Conservation (phyloP, 2,888 invertebrate species). For the Eurytoma californica region DNA sequence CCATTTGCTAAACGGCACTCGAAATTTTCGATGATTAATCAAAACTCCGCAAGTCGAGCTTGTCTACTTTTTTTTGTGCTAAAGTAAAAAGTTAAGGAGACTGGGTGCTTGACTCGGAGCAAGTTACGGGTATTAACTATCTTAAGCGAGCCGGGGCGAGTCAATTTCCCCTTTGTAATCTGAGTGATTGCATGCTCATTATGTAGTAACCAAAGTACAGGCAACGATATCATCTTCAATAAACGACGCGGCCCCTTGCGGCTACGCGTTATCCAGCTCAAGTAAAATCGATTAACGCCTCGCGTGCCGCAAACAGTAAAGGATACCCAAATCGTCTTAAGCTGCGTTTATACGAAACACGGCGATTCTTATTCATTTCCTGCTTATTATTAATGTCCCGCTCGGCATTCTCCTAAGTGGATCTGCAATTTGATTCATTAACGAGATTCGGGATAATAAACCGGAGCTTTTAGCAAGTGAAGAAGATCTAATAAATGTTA, state of each 20-base stretch:
- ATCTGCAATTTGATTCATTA: too few relatives aligned
- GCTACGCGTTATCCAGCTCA: background rate
- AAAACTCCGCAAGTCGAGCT: too few relatives aligned
- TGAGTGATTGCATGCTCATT: background rate
- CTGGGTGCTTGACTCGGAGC: too few relatives aligned
- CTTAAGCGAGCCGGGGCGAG: background rate
- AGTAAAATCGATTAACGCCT: slow-evolving; percentile 23
- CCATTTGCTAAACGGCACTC: too few relatives aligned
- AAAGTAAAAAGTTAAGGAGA: too few relatives aligned
- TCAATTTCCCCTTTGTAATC: slow-evolving; percentile 15
- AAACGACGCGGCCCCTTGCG: slow-evolving; percentile 5
- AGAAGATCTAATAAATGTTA: too few relatives aligned
- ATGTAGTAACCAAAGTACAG: slow-evolving; percentile 8
- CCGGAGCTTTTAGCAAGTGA: too few relatives aligned
- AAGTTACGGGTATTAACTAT: too few relatives aligned
- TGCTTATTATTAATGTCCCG: background rate
- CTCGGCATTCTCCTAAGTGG: background rate
- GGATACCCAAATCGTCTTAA: slow-evolving; percentile 11
- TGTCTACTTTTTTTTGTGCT: too few relatives aligned
- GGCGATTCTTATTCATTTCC: slow-evolving; percentile 23
- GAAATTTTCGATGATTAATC: too few relatives aligned
- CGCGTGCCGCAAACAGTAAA: slow-evolving; percentile 6
- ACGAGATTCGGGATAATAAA: too few relatives aligned
- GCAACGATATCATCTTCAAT: slow-evolving; percentile 22
- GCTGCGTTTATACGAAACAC: background rate